These are phyloP conservation scores for Parauchenoglanis punctatus DNA, from an alignment of 2,797 vertebrate species.

Conservation along the genomic window DNA sequence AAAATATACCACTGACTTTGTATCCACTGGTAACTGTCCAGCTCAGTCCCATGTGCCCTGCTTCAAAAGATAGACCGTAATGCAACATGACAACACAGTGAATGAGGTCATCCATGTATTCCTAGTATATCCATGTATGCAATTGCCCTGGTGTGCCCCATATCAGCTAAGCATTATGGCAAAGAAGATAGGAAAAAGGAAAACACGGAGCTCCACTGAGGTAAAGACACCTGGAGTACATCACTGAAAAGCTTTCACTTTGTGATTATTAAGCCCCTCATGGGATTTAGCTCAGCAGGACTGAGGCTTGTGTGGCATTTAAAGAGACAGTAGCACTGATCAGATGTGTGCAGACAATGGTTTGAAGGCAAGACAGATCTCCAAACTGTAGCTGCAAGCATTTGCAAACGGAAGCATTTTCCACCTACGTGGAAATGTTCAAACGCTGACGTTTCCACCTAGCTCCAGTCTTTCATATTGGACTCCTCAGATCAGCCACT, in stretches of 20 bases:
- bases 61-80: slow-evolving; percentile 3
- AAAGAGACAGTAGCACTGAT: slow-evolving; percentile 29
- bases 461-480: slow-evolving; percentile 28
- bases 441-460: slow-evolving; percentile 12
- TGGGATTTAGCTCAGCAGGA: slow-evolving; percentile 23
- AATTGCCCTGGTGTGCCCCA: slow-evolving; percentile 17
- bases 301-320: slow-evolving; percentile 30
- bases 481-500: background rate
- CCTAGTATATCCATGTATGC: slow-evolving; percentile 24
- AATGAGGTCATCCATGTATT: slow-evolving; percentile 34
- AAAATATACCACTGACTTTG: slow-evolving; percentile 62
- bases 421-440: background rate
- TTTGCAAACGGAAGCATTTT: background rate
- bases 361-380: slow-evolving; percentile 32
- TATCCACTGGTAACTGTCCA: slow-evolving; percentile 65
- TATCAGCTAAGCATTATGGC: slow-evolving; percentile 21
- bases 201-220: background rate
- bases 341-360: slow-evolving; percentile 13
- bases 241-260: slow-evolving; percentile 24
- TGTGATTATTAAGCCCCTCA: slow-evolving; percentile 32
- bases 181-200: slow-evolving; percentile 20
- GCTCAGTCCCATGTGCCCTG: slow-evolving; percentile 18
- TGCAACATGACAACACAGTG: slow-evolving; percentile 34
- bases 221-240: slow-evolving; percentile 35
- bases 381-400: slow-evolving; percentile 12